Evolutionary conservation across 2,113 vertebrate genomes (phyloP), one percentile per base, ranked within the genome.

Genomic region (Castor canadensis): DNA sequence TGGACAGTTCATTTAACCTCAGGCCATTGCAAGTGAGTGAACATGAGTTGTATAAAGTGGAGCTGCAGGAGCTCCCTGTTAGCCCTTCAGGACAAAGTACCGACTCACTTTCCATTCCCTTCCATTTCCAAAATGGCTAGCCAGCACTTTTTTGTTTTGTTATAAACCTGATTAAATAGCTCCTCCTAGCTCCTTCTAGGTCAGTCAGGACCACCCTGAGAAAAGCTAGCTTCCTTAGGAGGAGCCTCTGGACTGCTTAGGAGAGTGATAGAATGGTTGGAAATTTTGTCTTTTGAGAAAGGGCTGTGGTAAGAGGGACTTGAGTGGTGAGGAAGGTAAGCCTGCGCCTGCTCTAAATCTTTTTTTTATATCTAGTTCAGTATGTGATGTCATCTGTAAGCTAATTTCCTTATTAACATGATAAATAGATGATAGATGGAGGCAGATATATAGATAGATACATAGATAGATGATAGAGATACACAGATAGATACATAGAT

Each of bases 41-140:
- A 0, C 0, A 0, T 5, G 24, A 19, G 13, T 2, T 19, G 22
- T 12, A 19, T 20, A 28, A 35, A 52, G 67, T 0, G 3, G 30
- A 47, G 35, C 5, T 49, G 32, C 22, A 2, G 0, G 12, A n/a
- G 19, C 47, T 35, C 43, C 58, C 76, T 54, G 43, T n/a, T 13
- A 11, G 40, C 2, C 52, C 30, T 58, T 28, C 8, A 6, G 71
- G 40, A 35, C 22, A 32, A 56, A 79, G 10, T 5, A 1, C 35
- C 9, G 5, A 8, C 30, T 26, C 19, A 11, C 71, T 87, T 54
- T 83, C 56, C 17, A 76, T 54, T 66, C 4, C 2, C 10, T 64
- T 73, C 47, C 17, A 5, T 32, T 81, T 93, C 32, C 60, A 66
- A 54, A 84, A 81, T 38, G 66, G 67, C 83, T 20, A 2, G 3